phyloP scores from a whole-genome alignment of 30 jellyfish, hydroid and myxozoan species.

The Sanderia malayensis region DNA sequence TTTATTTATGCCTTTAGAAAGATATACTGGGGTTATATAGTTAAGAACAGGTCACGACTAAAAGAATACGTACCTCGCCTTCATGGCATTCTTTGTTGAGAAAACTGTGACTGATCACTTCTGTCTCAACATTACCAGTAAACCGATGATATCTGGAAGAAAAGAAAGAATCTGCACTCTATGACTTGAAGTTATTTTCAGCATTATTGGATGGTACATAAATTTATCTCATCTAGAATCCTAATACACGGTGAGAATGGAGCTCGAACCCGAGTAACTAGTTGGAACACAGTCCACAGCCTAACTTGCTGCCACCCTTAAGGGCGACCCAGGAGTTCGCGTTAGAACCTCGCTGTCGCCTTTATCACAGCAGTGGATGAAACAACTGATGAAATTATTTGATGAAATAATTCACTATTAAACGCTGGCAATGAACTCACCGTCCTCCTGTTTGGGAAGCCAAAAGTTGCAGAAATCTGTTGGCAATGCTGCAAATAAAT shows the following conservation, averaged over 20 bases:
- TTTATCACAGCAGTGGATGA: neutral
- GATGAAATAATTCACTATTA: neutral
- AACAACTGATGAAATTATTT: too few species aligned
- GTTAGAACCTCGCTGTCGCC: neutral
- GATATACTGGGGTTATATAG: too few species aligned
- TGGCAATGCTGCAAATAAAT: slow-evolving; percentile 44
- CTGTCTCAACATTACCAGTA: slow-evolving; percentile 21
- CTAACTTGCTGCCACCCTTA: neutral
- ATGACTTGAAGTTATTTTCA: neutral
- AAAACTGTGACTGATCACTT: slow-evolving; percentile 33
- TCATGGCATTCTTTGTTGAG: slow-evolving; percentile 36
- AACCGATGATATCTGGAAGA: slow-evolving; percentile 61
- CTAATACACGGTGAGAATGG: too few species aligned
- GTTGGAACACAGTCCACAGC: too few species aligned
- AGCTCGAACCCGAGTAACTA: too few species aligned
- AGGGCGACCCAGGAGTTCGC: neutral
- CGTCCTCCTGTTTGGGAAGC: slow-evolving; percentile 70
- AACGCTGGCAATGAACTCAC: slow-evolving; percentile 3
- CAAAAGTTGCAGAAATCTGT: slow-evolving; percentile 59
- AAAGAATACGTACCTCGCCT: slow-evolving; percentile 9
- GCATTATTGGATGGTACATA: neutral
- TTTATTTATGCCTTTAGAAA: neutral
- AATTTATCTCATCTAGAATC: neutral
- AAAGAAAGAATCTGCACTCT: too few species aligned
- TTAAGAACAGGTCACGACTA: neutral